These are phyloP conservation scores for Labeo catla DNA, from an alignment of 2,113 vertebrate species.

Conservation along the genomic window DNA sequence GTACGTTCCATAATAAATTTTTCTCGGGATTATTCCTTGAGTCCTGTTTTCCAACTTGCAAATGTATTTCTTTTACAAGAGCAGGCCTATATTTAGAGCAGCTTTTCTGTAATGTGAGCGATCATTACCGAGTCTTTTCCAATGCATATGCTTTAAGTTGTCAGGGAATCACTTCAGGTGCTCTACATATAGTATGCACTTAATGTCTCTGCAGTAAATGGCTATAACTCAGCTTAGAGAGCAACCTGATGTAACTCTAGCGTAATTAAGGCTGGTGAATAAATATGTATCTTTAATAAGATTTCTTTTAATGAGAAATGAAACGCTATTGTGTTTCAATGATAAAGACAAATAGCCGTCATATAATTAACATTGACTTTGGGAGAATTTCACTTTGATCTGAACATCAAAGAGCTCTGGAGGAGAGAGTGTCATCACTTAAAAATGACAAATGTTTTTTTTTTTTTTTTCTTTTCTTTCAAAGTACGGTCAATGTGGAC, in stretches of 20 bases:
- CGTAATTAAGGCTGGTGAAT: background rate
- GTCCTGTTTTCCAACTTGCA: constrained; percentile 28
- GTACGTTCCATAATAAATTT: constrained; percentile 35
- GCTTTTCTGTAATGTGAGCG: constrained; percentile 24
- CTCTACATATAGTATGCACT: background rate
- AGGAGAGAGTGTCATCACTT: constrained; percentile 10
- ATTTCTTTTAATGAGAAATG: background rate
- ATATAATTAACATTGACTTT: constrained; percentile 35
- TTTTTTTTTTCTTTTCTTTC: background rate
- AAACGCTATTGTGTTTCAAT: background rate
- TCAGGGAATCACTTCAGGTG: background rate
- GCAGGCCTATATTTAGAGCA: background rate
- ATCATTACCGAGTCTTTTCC: background rate
- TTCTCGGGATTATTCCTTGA: constrained; percentile 18
- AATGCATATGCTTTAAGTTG: background rate
- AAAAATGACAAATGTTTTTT: constrained; percentile 26
- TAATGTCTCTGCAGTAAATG: background rate
- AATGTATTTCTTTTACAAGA: constrained; percentile 19
- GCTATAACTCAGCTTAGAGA: background rate
- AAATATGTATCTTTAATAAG: background rate
- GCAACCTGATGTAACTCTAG: background rate
- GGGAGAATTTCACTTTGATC: constrained; percentile 33
- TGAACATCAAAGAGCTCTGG: constrained; percentile 17
- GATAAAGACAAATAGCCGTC: constrained; percentile 19
- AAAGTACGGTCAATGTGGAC: background rate